Evolutionary conservation across 2,113 vertebrate species (phyloP).

Genomic region (Pterophyllum scalare): DNA sequence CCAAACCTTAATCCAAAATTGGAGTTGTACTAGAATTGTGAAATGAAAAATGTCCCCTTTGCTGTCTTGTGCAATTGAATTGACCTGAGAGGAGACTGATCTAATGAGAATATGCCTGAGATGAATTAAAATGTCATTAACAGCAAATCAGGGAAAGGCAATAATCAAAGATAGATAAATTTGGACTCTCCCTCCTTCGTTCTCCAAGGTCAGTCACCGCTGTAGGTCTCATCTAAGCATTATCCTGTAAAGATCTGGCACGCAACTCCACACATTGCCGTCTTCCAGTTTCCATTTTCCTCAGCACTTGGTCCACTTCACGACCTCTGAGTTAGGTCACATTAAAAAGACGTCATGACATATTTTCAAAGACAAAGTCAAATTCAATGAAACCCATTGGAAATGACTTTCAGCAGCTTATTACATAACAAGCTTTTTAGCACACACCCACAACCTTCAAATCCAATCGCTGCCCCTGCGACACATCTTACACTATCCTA

Average conservation of each 20-base stretch:
- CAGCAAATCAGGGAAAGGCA: constrained; percentile 48
- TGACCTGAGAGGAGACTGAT: constrained; percentile 44
- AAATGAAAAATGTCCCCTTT: constrained; percentile 57
- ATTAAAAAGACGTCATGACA: constrained; percentile 60
- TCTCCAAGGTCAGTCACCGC: constrained; percentile 63
- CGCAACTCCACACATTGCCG: constrained; percentile 7
- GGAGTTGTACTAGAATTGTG: constrained; percentile 12
- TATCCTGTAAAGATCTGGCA: constrained; percentile 46
- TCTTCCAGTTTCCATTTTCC: constrained; percentile 32
- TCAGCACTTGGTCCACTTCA: constrained; percentile 40
- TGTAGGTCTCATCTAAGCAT: constrained; percentile 31
- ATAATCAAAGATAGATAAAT: constrained; percentile 67
- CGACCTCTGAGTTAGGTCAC: constrained; percentile 62
- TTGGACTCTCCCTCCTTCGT: constrained; percentile 5
- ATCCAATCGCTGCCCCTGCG: constrained; percentile 44
- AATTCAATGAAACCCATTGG: constrained; percentile 63
- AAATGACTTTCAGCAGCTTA: constrained; percentile 40
- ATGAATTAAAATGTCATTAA: constrained; percentile 65
- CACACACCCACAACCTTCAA: constrained; percentile 24
- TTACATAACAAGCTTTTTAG: constrained; percentile 46
- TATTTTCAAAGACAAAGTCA: constrained; percentile 60
- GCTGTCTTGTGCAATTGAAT: constrained; percentile 38
- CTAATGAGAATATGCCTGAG: constrained; percentile 49
- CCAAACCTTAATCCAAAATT: constrained; percentile 34
- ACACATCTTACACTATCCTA: constrained; percentile 51